Evolutionary conservation across 2,113 vertebrate genomes (phyloP), one percentile per base, ranked within the genome.

Genomic region (Varanus komodoensis): DNA sequence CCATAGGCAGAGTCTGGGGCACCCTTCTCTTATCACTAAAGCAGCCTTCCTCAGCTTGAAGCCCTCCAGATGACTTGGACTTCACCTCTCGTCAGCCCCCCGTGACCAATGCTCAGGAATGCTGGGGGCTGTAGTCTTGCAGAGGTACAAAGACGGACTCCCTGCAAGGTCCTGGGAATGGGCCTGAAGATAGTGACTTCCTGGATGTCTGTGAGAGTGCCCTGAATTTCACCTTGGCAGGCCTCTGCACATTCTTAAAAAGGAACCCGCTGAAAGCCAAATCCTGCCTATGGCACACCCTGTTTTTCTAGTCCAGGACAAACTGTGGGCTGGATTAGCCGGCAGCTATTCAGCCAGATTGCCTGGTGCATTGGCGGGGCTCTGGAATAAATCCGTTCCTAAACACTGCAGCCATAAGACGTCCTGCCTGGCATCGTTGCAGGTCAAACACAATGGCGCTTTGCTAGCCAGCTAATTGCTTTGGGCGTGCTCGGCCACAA

Each of bases 341-440:
- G 80, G 44, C 32, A 27, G 81, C 71, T 64, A 29, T 82, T 74
- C 27, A 2, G 34, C n/a, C 4, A 50, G 79, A 44, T 83, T 61
- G 73, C 57, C 50, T 44, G 68, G 34, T 14, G 1, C 61, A 23
- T 44, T 61, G 73, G 6, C 61, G 19, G 78, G 57, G 38, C 32
- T 84, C 64, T 6, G 52, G 69, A 32, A 61, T n/a, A 7, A 21
- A 50, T 34, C 73, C 15, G 44, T 67, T 84, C 73, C 27, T 75
- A 34, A 89, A 25, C 38, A 8, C 23, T 15, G 21, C 29, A 77
- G 38, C 38, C 81, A 27, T 71, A 32, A 21, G 52, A 32, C 57
- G 34, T 83, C 87, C 79, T 73, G n/a, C n/a, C 17, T 89, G 88
- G 88, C 82, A 50, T 77, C n/a, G 21, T 15, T 68, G 74, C 61